These are phyloP conservation scores for Hydropsyche tenuis DNA, from an alignment of 1,140 invertebrate species.

Conservation along the genomic window DNA sequence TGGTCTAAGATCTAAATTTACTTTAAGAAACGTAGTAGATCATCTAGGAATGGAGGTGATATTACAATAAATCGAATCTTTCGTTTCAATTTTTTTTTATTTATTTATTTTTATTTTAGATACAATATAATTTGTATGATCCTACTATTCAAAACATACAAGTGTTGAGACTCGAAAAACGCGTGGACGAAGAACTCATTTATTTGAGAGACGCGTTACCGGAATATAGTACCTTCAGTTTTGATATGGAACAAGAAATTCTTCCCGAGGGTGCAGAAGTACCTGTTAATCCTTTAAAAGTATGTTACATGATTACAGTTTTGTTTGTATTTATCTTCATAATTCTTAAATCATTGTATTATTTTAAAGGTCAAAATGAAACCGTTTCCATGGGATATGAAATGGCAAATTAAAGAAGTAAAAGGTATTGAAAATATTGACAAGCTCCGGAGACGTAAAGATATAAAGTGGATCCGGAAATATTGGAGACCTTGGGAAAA, in stretches of 20 bases:
- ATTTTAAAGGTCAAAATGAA: constrained; percentile 75
- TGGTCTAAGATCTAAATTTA: constrained; percentile 85
- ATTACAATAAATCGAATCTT: constrained; percentile 50
- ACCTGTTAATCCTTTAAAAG: constrained; percentile 87
- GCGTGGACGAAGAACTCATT: constrained; percentile 87
- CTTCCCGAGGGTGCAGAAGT: constrained; percentile 78
- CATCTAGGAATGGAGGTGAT: constrained; percentile 76
- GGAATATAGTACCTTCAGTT: constrained; percentile 92
- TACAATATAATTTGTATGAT: constrained; percentile 93
- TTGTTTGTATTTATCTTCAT: background rate
- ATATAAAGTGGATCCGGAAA: constrained; percentile 65
- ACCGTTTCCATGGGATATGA: constrained; percentile 82
- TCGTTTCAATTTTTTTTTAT: background rate
- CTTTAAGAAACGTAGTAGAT: constrained; percentile 92
- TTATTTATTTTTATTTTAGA: constrained; percentile 61
- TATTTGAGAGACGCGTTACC: constrained; percentile 93
- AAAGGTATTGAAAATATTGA: constrained; percentile 77
- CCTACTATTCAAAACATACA: constrained; percentile 91
- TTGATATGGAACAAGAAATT: constrained; percentile 88
- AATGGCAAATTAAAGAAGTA: constrained; percentile 83
- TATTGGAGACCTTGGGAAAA: constrained; percentile 82
- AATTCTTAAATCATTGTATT: background rate
- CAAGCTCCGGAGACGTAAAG: constrained; percentile 67
- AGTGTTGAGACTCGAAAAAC: constrained; percentile 89
- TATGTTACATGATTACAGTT: constrained; percentile 58